These are phyloP conservation scores for Plebejus melissa DNA, from an alignment of 2,888 invertebrate species.

Conservation along the genomic window DNA sequence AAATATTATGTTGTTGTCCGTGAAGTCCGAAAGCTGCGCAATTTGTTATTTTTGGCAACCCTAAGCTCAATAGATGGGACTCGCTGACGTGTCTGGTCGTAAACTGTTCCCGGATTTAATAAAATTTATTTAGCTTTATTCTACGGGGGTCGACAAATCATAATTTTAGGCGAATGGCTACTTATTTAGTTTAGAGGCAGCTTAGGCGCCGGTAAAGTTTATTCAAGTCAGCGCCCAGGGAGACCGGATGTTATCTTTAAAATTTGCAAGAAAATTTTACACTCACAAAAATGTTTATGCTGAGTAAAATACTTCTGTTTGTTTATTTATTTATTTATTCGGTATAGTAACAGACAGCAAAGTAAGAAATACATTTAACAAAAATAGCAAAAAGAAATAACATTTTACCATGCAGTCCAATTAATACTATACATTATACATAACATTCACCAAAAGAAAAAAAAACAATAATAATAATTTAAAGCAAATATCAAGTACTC, in stretches of 20 bases:
- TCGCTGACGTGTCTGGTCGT: slow-evolving; percentile 67
- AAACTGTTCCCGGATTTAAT: slow-evolving; percentile 73
- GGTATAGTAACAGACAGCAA: too few species aligned
- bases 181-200: slow-evolving; percentile 71
- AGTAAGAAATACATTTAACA: too few species aligned
- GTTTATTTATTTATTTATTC: too few species aligned
- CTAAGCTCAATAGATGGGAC: slow-evolving; percentile 47
- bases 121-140: slow-evolving; percentile 72
- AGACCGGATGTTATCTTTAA: slow-evolving; percentile 38
- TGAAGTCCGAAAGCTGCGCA: slow-evolving; percentile 7
- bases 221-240: slow-evolving; percentile 55
- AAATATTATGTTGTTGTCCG: background rate
- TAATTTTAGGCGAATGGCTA: slow-evolving; percentile 69
- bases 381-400: too few species aligned
- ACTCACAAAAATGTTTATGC: slow-evolving; percentile 3
- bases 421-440: too few species aligned
- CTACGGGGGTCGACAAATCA: slow-evolving; percentile 73
- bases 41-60: slow-evolving; percentile 30
- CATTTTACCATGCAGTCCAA: too few species aligned
- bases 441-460: too few species aligned
- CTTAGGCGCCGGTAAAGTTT: slow-evolving; percentile 71
- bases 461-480: too few species aligned
- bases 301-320: background rate
- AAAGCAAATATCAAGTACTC: too few species aligned
- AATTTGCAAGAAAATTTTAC: slow-evolving; percentile 22